These are phyloP conservation scores for Brachymystax lenok DNA, from an alignment of 2,797 vertebrate species.

Conservation along the genomic window DNA sequence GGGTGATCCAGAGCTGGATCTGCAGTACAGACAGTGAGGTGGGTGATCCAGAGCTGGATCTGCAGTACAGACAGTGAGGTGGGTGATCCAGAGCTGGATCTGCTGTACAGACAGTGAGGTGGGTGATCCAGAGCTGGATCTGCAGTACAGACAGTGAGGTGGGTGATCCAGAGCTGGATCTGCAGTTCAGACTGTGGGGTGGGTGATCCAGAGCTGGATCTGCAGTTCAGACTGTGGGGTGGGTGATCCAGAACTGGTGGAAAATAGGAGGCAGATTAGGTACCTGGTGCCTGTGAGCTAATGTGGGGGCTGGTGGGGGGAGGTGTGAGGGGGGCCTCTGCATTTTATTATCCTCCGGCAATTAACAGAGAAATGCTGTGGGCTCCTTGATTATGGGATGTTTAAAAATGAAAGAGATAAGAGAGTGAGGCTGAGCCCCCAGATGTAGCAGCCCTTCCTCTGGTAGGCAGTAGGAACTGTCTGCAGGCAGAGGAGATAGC, in stretches of 20 bases:
- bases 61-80: too few species aligned
- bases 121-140: too few species aligned
- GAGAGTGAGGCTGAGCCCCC: constrained; percentile 50
- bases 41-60: too few species aligned
- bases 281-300: constrained; percentile 54
- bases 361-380: constrained; percentile 74
- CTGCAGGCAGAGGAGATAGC: constrained; percentile 75
- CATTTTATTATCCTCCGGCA: constrained; percentile 77
- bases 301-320: constrained; percentile 8
- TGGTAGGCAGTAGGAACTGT: constrained; percentile 67
- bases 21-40: too few species aligned
- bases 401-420: constrained; percentile 79
- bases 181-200: too few species aligned
- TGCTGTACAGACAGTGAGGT: too few species aligned
- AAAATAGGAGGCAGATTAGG: constrained; percentile 52
- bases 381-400: constrained; percentile 74
- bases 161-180: too few species aligned
- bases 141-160: too few species aligned
- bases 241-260: constrained; percentile 6
- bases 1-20: too few species aligned
- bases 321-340: constrained; percentile 26
- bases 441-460: constrained; percentile 64
- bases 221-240: too few species aligned
- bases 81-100: too few species aligned
- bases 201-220: too few species aligned